Evolutionary conservation across 2,888 invertebrate genomes (phyloP), one percentile per base, ranked within the genome.

Genomic region (Acutogordius australiensis): DNA sequence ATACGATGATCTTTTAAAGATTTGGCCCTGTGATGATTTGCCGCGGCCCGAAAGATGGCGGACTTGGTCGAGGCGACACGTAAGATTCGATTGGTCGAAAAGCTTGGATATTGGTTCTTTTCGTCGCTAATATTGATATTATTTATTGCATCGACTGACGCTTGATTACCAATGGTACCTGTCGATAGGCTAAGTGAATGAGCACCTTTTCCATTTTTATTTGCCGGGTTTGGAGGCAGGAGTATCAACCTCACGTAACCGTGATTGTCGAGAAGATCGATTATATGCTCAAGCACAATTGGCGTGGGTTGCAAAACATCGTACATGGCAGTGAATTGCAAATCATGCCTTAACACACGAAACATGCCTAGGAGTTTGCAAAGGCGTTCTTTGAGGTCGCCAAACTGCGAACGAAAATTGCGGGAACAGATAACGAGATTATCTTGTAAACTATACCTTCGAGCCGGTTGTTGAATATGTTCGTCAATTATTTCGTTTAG

Each of bases 291-390:
- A 74, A 76, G 62, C 72, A 78, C 67, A 63, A 74, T 72, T 61
- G 70, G 68, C 45, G 69, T 65, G 27, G 66, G 63, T 1, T 67
- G 67, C 27, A 64, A 62, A n/a, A 72, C 65, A 61, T 68, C 66
- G 64, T 71, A 75, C 63, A 72, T 72, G 28, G 74, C 70, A 44
- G 73, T 72, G 61, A 76, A 69, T 70, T 78, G 78, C 30, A 80
- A 74, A 66, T 80, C 80, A 66, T 78, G 77, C 61, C 77, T 74
- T 44, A 87, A 75, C 62, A 79, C 79, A 70, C 82, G 83, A 51
- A 82, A 81, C 72, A 86, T 82, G 64, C 80, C 79, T 63, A 85
- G 77, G 18, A 82, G 80, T 69, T 82, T 83, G 60, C 82, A 76
- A 61, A 81, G 78, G 64, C 80, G 77, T 68, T 85, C 85, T 18